These are phyloP conservation scores for Apamea sordens DNA, from an alignment of 2,888 invertebrate species.

Conservation along the genomic window DNA sequence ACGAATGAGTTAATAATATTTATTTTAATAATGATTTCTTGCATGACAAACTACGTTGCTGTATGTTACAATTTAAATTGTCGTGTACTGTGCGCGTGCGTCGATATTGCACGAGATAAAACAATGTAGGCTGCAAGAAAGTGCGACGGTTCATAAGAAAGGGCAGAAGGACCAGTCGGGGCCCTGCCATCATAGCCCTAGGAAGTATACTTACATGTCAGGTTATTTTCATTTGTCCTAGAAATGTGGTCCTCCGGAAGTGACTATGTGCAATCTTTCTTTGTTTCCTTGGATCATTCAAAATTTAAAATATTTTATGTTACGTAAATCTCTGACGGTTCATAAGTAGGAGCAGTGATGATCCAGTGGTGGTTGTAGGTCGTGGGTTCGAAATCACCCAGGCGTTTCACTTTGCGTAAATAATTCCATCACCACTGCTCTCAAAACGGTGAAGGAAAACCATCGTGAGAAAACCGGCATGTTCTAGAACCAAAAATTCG, in stretches of 20 bases:
- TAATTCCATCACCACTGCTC: too few relatives aligned
- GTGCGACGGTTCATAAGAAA: conserved; percentile 42
- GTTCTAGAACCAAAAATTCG: too few relatives aligned
- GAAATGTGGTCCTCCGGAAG: not conserved
- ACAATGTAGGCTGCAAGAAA: conserved; percentile 75
- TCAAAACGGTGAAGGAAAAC: too few relatives aligned
- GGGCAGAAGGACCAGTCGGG: conserved; percentile 22
- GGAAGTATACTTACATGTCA: not conserved
- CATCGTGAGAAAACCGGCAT: too few relatives aligned
- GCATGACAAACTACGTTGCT: conserved; percentile 22
- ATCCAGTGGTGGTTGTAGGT: too few relatives aligned
- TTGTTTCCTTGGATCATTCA: not conserved
- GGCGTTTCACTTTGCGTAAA: too few relatives aligned
- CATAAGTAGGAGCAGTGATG: too few relatives aligned
- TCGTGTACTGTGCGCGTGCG: conserved; percentile 56
- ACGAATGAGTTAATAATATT: not conserved
- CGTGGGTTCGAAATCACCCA: too few relatives aligned
- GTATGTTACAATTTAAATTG: conserved; percentile 50
- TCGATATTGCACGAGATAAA: conserved; percentile 73
- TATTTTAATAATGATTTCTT: not conserved
- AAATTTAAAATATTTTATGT: not conserved
- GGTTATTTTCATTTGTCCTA: not conserved
- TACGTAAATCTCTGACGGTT: not conserved
- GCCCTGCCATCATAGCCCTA: not conserved
- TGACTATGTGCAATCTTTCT: not conserved